Percentiles rank a stretch among this genome's conserved stretches.
Evolutionary conservation across 2,888 invertebrate genomes (phyloP).

Genomic region (Xylophagus ater): DNA sequence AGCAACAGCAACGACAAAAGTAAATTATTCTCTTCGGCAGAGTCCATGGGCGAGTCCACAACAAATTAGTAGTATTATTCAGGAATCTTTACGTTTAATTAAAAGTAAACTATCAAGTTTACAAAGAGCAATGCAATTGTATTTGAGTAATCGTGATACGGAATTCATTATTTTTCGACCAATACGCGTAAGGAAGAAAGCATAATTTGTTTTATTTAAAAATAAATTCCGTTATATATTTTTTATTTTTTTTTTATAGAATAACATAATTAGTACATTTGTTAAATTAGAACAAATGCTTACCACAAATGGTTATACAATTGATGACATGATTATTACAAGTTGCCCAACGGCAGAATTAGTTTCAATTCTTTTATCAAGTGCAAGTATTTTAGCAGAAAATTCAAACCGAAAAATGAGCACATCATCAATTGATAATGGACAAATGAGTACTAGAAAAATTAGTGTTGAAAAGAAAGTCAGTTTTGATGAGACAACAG

Average conservation of each 20-base stretch:
- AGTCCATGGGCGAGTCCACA: slow-evolving; percentile 60
- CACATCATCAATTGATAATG: slow-evolving; percentile 26
- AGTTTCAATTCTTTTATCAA: slow-evolving; percentile 76
- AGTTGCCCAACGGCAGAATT: slow-evolving; percentile 91
- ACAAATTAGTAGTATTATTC: slow-evolving; percentile 58
- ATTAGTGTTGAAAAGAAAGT: slow-evolving; percentile 22
- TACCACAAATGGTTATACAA: slow-evolving; percentile 58
- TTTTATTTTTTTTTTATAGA: slow-evolving; percentile 42
- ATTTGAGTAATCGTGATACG: slow-evolving; percentile 91
- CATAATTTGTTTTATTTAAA: background rate
- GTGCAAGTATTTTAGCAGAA: slow-evolving; percentile 55
- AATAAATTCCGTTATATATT: background rate
- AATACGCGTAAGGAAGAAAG: slow-evolving; percentile 60
- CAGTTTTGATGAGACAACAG: slow-evolving; percentile 21
- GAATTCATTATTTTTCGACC: slow-evolving; percentile 94
- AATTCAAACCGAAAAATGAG: slow-evolving; percentile 32
- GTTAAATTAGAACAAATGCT: slow-evolving; percentile 72
- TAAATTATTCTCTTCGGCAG: slow-evolving; percentile 36
- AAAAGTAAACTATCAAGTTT: slow-evolving; percentile 68
- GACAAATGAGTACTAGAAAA: slow-evolving; percentile 11
- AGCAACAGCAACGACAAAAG: slow-evolving; percentile 15
- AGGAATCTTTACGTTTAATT: slow-evolving; percentile 66
- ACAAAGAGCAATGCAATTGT: slow-evolving; percentile 86
- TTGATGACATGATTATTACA: slow-evolving; percentile 72
- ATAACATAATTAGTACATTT: slow-evolving; percentile 81